Evolutionary conservation across 2,888 invertebrate species (phyloP).

Genomic region (Torymus tubicola): DNA sequence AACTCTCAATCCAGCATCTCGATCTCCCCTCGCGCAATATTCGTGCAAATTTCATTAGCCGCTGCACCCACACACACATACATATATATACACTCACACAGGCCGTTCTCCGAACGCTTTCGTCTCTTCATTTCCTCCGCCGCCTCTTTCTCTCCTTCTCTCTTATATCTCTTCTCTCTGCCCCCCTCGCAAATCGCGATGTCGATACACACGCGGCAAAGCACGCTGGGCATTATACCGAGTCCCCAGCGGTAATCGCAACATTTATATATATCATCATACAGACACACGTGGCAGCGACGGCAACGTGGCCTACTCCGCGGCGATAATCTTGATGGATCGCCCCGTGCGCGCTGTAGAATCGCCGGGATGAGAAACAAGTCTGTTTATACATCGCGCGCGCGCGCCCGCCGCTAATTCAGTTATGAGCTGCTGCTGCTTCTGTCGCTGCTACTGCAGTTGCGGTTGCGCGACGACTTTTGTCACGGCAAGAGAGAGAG

Average conservation of each 20-base stretch:
- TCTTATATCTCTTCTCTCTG: constrained; percentile 5
- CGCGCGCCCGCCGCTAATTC: constrained; percentile 34
- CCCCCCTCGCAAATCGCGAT: constrained; percentile 20
- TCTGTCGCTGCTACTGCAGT: background rate
- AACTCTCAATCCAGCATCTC: too few species aligned
- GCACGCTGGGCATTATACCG: background rate
- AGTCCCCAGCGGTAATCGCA: too few species aligned
- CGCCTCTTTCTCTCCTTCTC: constrained; percentile 18
- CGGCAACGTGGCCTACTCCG: constrained; percentile 54
- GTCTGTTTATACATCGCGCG: constrained; percentile 43
- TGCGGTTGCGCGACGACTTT: background rate
- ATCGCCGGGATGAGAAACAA: constrained; percentile 40
- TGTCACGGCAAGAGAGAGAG: constrained; percentile 4
- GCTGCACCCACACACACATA: constrained; percentile 8
- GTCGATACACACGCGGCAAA: constrained; percentile 8
- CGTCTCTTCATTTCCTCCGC: constrained; percentile 34
- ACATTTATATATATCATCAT: background rate
- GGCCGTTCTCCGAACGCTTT: background rate
- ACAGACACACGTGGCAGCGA: constrained; percentile 16
- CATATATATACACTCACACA: background rate
- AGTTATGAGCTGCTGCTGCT: constrained; percentile 38
- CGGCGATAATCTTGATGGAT: constrained; percentile 64
- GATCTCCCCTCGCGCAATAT: background rate
- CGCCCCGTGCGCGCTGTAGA: constrained; percentile 54
- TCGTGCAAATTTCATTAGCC: constrained; percentile 32